A percentile compares a stretch with the other conserved stretches of the same genome.
Evolutionary conservation across 2,888 invertebrate genomes (phyloP).

Genomic region (Yponomeuta cagnagella): DNA sequence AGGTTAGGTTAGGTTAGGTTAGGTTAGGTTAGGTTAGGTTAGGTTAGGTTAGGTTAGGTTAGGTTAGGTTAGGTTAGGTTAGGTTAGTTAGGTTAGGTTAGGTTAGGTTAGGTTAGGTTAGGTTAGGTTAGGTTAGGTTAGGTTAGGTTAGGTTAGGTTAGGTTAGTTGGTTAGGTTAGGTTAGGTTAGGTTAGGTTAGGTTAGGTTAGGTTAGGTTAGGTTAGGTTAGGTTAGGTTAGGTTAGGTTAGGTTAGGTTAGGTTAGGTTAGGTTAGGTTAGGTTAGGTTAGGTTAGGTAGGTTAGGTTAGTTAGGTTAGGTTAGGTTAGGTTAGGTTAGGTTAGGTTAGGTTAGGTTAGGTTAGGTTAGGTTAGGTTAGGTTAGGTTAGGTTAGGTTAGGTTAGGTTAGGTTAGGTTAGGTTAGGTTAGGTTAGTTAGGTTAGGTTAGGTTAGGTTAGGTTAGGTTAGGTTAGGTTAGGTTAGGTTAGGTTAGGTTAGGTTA

Average conservation of each 20-base stretch:
- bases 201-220: slow-evolving; percentile 12
- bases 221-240: slow-evolving; percentile 15
- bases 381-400: slow-evolving; percentile 16
- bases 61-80: slow-evolving; percentile 12
- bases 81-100: too few relatives aligned
- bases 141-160: slow-evolving; percentile 18
- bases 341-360: slow-evolving; percentile 17
- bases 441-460: slow-evolving; percentile 7
- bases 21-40: slow-evolving; percentile 17
- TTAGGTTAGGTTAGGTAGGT: neutral
- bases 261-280: slow-evolving; percentile 17
- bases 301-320: slow-evolving; percentile 13
- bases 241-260: slow-evolving; percentile 17
- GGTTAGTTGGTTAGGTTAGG: slow-evolving; percentile 16
- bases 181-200: slow-evolving; percentile 17
- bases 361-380: slow-evolving; percentile 18
- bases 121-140: slow-evolving; percentile 16
- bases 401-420: slow-evolving; percentile 18
- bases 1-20: slow-evolving; percentile 15
- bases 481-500: slow-evolving; percentile 19
- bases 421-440: slow-evolving; percentile 19
- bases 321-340: slow-evolving; percentile 17
- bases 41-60: slow-evolving; percentile 15
- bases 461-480: slow-evolving; percentile 18
- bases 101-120: too few relatives aligned